These are phyloP conservation scores for Aporophyla nigra DNA, from an alignment of 2,888 invertebrate genomes.

Conservation along the genomic window DNA sequence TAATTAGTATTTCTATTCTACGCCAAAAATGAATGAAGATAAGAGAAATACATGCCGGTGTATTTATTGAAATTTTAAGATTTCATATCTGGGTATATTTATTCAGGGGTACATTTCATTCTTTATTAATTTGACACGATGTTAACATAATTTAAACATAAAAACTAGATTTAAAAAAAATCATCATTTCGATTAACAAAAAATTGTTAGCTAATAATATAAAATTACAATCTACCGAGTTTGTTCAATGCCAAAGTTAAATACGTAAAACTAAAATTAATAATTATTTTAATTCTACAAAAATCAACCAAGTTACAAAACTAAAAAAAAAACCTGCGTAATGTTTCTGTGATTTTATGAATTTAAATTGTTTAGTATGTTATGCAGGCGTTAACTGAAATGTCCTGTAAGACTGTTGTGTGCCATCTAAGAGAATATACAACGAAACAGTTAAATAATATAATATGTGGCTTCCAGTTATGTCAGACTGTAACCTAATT, in stretches of 20 bases:
- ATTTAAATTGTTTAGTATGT: constrained; percentile 62
- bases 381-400: constrained; percentile 42
- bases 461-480: constrained; percentile 23
- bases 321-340: constrained; percentile 41
- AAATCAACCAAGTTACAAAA: constrained; percentile 59
- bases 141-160: not conserved
- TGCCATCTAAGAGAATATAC: constrained; percentile 57
- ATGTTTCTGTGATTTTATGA: constrained; percentile 64
- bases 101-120: not conserved
- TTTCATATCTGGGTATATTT: not conserved
- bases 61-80: not conserved
- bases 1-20: not conserved
- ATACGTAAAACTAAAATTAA: constrained; percentile 1
- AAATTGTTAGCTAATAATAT: not conserved
- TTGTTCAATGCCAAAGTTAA: constrained; percentile 17
- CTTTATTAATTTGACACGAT: not conserved
- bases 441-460: constrained; percentile 29
- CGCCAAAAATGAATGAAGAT: constrained; percentile 8
- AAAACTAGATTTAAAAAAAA: not conserved
- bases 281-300: constrained; percentile 1
- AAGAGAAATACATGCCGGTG: not conserved
- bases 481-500: constrained; percentile 1
- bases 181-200: no score
- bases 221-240: no score
- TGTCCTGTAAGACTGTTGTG: constrained; percentile 58